Percentiles rank a stretch among this genome's conserved stretches.
Evolutionary conservation across 2,113 vertebrate species (phyloP).

Genomic region (Sorex araneus): DNA sequence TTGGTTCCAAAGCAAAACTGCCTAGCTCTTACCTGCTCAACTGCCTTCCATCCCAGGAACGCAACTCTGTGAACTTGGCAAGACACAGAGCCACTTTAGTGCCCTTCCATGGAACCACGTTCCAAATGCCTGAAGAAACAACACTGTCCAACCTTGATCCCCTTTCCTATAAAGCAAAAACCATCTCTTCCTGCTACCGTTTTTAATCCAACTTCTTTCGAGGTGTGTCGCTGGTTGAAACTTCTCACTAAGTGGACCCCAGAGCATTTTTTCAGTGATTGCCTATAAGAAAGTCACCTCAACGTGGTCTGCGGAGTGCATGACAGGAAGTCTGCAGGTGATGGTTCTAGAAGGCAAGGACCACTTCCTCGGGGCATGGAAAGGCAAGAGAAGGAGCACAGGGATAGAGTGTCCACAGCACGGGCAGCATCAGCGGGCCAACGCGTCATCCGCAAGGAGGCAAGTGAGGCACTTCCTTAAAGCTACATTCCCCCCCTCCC

Average conservation of each 20-base stretch:
- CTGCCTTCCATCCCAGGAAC: background rate
- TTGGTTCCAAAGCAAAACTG: slow-evolving; percentile 3
- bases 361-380: background rate
- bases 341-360: background rate
- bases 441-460: background rate
- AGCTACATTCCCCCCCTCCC: background rate
- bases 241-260: background rate
- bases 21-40: background rate
- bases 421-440: rapidly evolving
- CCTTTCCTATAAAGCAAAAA: background rate
- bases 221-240: background rate
- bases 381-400: background rate
- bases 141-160: background rate
- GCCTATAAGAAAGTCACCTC: slow-evolving; percentile 8
- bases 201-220: slow-evolving; percentile 13
- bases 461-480: background rate
- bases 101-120: background rate
- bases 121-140: slow-evolving; percentile 47
- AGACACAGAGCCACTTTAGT: background rate
- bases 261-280: background rate
- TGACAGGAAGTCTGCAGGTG: background rate
- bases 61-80: slow-evolving; percentile 22
- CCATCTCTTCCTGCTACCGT: background rate
- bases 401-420: background rate
- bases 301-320: background rate